These are phyloP conservation scores for Balaenoptera acutorostrata DNA, from an alignment of 2,113 vertebrate species.

Conservation along the genomic window DNA sequence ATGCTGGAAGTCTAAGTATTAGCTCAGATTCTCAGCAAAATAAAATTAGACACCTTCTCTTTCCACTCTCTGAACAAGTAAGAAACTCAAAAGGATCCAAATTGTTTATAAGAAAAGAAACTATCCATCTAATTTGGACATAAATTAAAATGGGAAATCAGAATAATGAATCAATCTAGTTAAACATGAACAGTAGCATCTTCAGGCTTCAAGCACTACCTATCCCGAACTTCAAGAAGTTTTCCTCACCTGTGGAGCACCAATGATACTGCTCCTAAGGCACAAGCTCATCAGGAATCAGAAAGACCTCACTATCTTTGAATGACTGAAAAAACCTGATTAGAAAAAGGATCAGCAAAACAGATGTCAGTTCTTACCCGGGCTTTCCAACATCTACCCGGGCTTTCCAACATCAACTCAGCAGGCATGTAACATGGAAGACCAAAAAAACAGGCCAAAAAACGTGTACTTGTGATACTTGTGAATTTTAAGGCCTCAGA, in stretches of 20 bases:
- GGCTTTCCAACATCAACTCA: neutral
- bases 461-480: neutral
- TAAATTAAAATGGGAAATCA: conserved; percentile 1
- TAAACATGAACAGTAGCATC: neutral
- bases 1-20: neutral
- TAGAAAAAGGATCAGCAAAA: neutral
- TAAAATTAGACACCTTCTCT: neutral
- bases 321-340: neutral
- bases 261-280: neutral
- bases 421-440: neutral
- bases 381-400: neutral
- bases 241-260: neutral
- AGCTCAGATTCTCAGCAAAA: neutral
- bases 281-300: neutral
- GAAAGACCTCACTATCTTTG: neutral
- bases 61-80: neutral
- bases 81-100: conserved; percentile 22
- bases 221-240: neutral
- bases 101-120: conserved; percentile 12
- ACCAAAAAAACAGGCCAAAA: neutral
- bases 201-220: neutral
- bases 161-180: neutral
- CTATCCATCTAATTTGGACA: neutral
- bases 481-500: neutral
- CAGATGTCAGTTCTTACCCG: neutral